phyloP scores from a whole-genome alignment of 2,797 vertebrate species.

The Trachurus trachurus region DNA sequence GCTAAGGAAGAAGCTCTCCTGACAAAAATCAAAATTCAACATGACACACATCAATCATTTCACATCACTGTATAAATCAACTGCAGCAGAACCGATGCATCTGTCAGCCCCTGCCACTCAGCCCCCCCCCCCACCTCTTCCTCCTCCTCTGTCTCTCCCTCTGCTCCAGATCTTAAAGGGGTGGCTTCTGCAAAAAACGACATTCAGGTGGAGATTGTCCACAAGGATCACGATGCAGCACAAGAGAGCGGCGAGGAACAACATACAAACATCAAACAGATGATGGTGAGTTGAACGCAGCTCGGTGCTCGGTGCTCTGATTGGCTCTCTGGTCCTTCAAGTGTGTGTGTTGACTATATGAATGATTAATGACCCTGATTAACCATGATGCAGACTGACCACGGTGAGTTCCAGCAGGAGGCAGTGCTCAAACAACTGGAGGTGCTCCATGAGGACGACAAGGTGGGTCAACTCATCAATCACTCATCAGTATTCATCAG shows the following conservation, averaged over 20 bases:
- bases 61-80: too few species aligned
- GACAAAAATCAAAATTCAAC: too few species aligned
- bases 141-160: slow-evolving; percentile 22
- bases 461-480: slow-evolving; percentile 80
- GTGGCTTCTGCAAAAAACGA: slow-evolving; percentile 62
- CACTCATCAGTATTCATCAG: not conserved
- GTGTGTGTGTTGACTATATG: too few species aligned
- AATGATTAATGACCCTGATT: not conserved
- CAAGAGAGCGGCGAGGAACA: slow-evolving; percentile 90
- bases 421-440: slow-evolving; percentile 93
- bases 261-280: slow-evolving; percentile 91
- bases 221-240: slow-evolving; percentile 90
- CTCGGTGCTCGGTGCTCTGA: not conserved
- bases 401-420: slow-evolving; percentile 93
- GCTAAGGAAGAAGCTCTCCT: too few species aligned
- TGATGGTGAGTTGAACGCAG: slow-evolving; percentile 87
- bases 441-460: slow-evolving; percentile 93
- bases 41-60: too few species aligned
- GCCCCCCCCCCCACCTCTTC: not conserved
- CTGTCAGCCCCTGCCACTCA: not conserved
- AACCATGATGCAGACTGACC: slow-evolving; percentile 85
- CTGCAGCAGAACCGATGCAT: too few species aligned
- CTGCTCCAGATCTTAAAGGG: slow-evolving; percentile 89
- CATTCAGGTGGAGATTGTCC: slow-evolving; percentile 93
- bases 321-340: not conserved